phyloP scores from a whole-genome alignment of 92 coral and sea anemone genomes.

The Zoanthus sansibaricus region DNA sequence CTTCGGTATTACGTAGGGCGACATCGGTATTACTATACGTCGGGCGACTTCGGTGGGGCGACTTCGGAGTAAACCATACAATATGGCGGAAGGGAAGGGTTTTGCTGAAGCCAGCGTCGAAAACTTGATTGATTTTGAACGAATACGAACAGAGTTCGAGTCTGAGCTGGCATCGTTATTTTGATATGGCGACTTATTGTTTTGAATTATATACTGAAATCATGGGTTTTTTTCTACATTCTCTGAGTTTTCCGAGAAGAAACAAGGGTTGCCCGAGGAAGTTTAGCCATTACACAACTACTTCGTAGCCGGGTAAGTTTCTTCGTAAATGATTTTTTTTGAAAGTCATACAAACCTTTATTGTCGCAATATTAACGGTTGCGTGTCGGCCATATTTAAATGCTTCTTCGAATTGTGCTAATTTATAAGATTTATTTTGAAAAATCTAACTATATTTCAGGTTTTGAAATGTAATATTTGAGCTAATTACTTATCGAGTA shows the following conservation, averaged over 20 bases:
- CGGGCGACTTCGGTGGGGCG: too few species aligned
- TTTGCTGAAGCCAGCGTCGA: background rate
- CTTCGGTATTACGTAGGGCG: too few species aligned
- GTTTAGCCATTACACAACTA: background rate
- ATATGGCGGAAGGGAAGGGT: conserved; percentile 1
- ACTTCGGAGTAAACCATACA: too few species aligned
- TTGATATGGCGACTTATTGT: background rate
- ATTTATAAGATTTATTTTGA: conserved; percentile 3
- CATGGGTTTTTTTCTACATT: conserved; percentile 7
- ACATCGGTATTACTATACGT: too few species aligned
- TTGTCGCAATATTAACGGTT: background rate
- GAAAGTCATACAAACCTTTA: background rate
- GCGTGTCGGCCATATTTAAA: background rate
- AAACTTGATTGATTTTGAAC: conserved; percentile 2
- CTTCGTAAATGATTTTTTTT: conserved; percentile 2
- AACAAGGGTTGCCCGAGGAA: background rate
- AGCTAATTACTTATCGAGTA: background rate
- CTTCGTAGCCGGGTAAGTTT: background rate
- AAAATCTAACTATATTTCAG: conserved; percentile 2
- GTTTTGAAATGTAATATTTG: background rate
- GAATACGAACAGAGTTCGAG: background rate
- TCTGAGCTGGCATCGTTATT: background rate
- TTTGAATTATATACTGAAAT: background rate
- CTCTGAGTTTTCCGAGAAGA: conserved; percentile 2
- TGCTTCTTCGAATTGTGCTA: background rate